Base-by-base conservation (phyloP, 2,888 invertebrate genomes). In the Alviniconcha strummeri region DNA sequence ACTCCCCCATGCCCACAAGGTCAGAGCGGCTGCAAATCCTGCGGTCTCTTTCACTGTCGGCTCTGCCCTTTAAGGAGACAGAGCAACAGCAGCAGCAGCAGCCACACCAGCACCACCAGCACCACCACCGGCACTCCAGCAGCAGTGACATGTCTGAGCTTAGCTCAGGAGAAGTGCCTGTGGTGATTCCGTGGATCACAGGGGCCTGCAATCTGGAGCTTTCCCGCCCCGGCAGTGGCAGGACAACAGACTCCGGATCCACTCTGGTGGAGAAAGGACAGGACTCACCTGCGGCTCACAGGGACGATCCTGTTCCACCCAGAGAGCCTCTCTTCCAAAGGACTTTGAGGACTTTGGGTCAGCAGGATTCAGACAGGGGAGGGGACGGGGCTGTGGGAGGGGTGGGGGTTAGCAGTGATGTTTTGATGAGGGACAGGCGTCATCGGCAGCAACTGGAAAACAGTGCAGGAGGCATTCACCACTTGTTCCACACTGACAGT, bases 81-180 rank as follows among this genome's bases (percentile, higher is more conserved):
- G 57, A 72, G 57, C 69, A 72, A 56, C 71, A 72, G n/a, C 71
- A 69, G 69, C 55, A 71, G 9, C 80, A 80, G 54, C 71, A 80
- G n/a, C 17, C 11, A 19, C 55, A 80, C n/a, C 80, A 80, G 55
- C 71, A 57, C 11, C 36, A 80, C 15, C 81, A 76, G 67, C 82
- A 82, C 5, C 82, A 75, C 6, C 74, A 75, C 55, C 82, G 52
- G 15, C 81, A 85, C 36, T 89, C 88, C 8, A 89, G 88, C 83
- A 87, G 86, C 75, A 89, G 90, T 83, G 88, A 89, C 54, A 83
- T 85, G 13, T 90, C 89, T 0, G 88, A 89, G 74, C 81, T 89
- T 13, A 90, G 89, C 87, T 77, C 86, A 9, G 89, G 90, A 15
- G 90, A 89, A 83, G 86, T 89, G 5, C 83, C 86, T 56, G 81